phyloP scores from a whole-genome alignment of 1,140 invertebrate species.

The Patella vulgata region DNA sequence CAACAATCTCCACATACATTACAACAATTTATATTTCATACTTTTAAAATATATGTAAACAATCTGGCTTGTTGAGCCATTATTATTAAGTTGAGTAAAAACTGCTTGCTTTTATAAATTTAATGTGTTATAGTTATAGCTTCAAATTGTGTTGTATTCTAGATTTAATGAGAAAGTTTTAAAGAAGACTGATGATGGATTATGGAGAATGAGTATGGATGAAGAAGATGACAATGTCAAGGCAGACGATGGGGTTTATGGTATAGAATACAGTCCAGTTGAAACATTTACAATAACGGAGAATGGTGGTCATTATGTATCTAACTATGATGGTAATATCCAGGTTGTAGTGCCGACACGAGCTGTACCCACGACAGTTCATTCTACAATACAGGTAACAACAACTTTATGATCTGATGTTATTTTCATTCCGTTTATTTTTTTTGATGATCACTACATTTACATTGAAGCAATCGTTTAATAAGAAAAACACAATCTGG shows the following conservation, averaged over 20 bases:
- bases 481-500: too few species aligned
- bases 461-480: too few species aligned
- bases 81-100: too few species aligned
- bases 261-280: slow-evolving; percentile 37
- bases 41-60: too few species aligned
- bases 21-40: too few species aligned
- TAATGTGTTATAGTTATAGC: too few species aligned
- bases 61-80: too few species aligned
- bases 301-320: slow-evolving; percentile 54
- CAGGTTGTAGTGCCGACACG: slow-evolving; percentile 50
- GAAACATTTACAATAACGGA: slow-evolving; percentile 55
- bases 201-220: slow-evolving; percentile 42
- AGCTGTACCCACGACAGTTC: slow-evolving; percentile 32
- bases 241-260: slow-evolving; percentile 3
- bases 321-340: slow-evolving; percentile 43
- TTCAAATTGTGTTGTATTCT: too few species aligned
- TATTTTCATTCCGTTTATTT: slow-evolving; percentile 8
- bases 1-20: too few species aligned
- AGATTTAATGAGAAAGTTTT: slow-evolving; percentile 42
- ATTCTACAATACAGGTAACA: slow-evolving; percentile 56
- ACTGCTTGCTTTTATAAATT: too few species aligned
- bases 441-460: slow-evolving; percentile 21
- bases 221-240: slow-evolving; percentile 10
- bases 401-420: neutral
- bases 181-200: slow-evolving; percentile 33